Percentiles rank a stretch among this genome's conserved stretches.
Conservation (phyloP, 2,888 invertebrate genomes). For the Eurytoma adleriae region DNA sequence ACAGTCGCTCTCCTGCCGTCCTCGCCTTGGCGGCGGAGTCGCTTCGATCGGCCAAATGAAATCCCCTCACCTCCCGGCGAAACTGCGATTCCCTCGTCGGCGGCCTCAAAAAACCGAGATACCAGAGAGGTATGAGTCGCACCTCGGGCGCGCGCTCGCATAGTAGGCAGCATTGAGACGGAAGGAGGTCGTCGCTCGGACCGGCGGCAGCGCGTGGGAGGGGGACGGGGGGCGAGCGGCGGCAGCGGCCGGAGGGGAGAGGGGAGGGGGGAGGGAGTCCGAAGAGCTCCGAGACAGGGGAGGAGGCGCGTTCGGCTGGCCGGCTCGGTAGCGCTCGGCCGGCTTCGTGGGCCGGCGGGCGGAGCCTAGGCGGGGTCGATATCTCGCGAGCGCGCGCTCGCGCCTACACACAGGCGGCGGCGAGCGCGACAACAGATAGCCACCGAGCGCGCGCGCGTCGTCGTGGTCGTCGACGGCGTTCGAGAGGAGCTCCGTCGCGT, state of each 20-base stretch:
- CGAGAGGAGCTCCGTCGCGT: slow-evolving; percentile 4
- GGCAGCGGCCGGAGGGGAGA: no score
- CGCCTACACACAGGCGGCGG: slow-evolving; percentile 3
- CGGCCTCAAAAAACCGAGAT: no score
- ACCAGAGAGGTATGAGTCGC: not conserved
- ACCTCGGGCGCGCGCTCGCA: not conserved
- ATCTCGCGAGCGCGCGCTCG: slow-evolving; percentile 51
- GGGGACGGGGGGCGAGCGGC: not conserved
- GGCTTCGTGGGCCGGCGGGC: slow-evolving; percentile 64
- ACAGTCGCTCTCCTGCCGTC: not conserved
- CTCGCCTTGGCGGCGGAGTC: not conserved
- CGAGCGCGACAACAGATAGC: slow-evolving; percentile 52
- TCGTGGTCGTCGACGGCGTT: slow-evolving; percentile 40
- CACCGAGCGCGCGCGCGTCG: slow-evolving; percentile 42
- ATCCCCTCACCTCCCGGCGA: not conserved
- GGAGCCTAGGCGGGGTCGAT: slow-evolving; percentile 75
- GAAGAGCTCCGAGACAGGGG: not conserved
- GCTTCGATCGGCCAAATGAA: not conserved
- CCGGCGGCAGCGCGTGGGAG: not conserved
- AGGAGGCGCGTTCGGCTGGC: slow-evolving; percentile 41
- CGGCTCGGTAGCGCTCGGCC: slow-evolving; percentile 61
- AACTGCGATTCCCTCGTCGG: not conserved
- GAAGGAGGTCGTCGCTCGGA: slow-evolving; percentile 2
- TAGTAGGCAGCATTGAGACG: not conserved
- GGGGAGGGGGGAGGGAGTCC: slow-evolving; percentile 13